Evolutionary conservation across 2,113 vertebrate species (phyloP).

Genomic region (Pleuronectes platessa): DNA sequence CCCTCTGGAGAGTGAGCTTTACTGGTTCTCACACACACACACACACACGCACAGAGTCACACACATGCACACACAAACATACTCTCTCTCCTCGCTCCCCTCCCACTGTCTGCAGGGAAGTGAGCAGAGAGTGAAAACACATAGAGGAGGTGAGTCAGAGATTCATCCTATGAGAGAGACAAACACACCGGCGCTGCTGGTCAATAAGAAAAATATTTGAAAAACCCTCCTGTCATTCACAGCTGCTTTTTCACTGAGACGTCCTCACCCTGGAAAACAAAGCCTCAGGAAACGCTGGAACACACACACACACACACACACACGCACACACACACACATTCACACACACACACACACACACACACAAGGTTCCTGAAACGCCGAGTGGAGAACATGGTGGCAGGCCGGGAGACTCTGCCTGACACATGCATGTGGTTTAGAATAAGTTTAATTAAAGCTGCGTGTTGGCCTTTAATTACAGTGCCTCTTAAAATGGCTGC

Average conservation of each 20-base stretch:
- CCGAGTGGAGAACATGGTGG: background rate
- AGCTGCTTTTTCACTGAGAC: constrained; percentile 40
- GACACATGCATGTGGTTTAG: constrained; percentile 5
- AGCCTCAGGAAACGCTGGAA: constrained; percentile 24
- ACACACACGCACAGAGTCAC: background rate
- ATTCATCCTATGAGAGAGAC: constrained; percentile 38
- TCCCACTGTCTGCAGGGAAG: constrained; percentile 48
- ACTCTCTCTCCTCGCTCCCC: constrained; percentile 26
- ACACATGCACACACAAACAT: constrained; percentile 26
- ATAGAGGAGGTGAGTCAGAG: constrained; percentile 30
- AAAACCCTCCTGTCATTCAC: constrained; percentile 36
- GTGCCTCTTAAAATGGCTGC: background rate
- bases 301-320: background rate
- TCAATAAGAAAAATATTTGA: constrained; percentile 38
- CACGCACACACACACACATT: background rate
- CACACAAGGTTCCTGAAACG: no score
- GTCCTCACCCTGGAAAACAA: constrained; percentile 18
- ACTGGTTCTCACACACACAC: constrained; percentile 43
- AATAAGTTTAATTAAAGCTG: constrained; percentile 18
- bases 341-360: background rate
- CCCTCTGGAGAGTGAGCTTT: constrained; percentile 45
- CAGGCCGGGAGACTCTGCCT: constrained; percentile 4
- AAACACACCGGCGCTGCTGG: constrained; percentile 16
- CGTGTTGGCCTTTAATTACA: constrained; percentile 10
- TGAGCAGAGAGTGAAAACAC: constrained; percentile 44